A percentile compares a stretch with the other conserved stretches of the same genome.
Conservation (phyloP, 2,113 vertebrate genomes). For the Lathamus discolor region DNA sequence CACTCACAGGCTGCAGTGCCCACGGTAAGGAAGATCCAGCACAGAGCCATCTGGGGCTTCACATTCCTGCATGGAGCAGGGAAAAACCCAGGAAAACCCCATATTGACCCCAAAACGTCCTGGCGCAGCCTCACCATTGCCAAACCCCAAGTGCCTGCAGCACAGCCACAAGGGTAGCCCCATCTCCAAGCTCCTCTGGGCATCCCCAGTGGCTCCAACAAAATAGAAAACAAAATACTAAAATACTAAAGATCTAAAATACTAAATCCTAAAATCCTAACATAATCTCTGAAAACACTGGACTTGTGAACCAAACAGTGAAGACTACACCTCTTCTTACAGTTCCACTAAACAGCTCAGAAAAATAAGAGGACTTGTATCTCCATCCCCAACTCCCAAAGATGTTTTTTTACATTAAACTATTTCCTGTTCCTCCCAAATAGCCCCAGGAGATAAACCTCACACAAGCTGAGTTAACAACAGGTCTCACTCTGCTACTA, state of each 20-base stretch:
- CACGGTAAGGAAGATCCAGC: fast-evolving
- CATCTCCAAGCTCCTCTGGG: fast-evolving
- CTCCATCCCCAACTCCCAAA: neutral
- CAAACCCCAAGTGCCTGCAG: neutral
- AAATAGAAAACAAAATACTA: neutral
- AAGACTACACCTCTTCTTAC: neutral
- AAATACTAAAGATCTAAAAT: neutral
- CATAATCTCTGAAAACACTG: neutral
- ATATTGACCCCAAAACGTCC: too few relatives aligned
- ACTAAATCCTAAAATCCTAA: neutral
- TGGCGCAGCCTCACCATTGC: too few relatives aligned
- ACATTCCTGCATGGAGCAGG: too few relatives aligned
- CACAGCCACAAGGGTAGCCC: too few relatives aligned
- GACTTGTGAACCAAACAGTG: neutral
- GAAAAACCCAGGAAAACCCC: neutral
- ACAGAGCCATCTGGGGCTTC: neutral
- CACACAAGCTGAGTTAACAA: neutral
- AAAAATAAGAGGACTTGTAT: neutral
- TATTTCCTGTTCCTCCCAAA: neutral
- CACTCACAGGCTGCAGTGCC: fast-evolving
- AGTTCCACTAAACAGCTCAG: neutral
- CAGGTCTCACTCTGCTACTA: neutral
- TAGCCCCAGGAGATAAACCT: neutral
- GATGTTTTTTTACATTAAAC: neutral
- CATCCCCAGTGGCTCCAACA: neutral